Evolutionary conservation across 2,113 vertebrate species (phyloP), one percentile per base, ranked within the genome.

Genomic region (Onychostruthus taczanowskii): DNA sequence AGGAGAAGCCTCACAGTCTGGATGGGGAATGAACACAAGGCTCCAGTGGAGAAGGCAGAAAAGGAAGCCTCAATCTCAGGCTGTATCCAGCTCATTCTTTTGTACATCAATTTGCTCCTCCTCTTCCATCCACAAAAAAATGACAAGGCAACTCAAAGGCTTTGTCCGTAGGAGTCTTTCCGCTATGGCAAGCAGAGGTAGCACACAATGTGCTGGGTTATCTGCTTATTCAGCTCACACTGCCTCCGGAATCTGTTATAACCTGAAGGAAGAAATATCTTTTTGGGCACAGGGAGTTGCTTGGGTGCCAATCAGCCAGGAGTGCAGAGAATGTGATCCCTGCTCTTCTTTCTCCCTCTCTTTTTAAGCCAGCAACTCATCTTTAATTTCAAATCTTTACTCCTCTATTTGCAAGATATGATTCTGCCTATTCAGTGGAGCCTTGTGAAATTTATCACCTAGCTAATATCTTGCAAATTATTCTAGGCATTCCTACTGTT

Each of bases 401-500:
- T 61, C 72, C 53, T 72, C 31, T 21, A 16, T 33, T 66, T 87
- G 24, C 19, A 72, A 87, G 50, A 46, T 61, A 89, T 2, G 2
- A 35, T 75, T 68, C 88, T 72, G 41, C 19, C 53, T 64, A 4
- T 62, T 78, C 62, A 78, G 41, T 68, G 37, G 30, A 88, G 55
- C 55, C 35, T 50, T 46, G 35, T 50, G 58, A 78, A 86, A 90
- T 89, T 24, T 84, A 90, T 89, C 68, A 68, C 43, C 75, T 49
- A 73, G 37, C 28, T 93, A 92, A 92, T 56, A 89, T 75, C 76
- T 84, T 81, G 41, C 37, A 90, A 90, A 90, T 94, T 67, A 85
- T 83, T 81, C 66, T 46, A 41, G 41, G 18, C 56, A 73, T 92
- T 95, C 67, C 53, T 68, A 63, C 56, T 35, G 61, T 72, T 94